Conservation (phyloP, 1,140 invertebrate genomes). For the Pseudoatta argentina region DNA sequence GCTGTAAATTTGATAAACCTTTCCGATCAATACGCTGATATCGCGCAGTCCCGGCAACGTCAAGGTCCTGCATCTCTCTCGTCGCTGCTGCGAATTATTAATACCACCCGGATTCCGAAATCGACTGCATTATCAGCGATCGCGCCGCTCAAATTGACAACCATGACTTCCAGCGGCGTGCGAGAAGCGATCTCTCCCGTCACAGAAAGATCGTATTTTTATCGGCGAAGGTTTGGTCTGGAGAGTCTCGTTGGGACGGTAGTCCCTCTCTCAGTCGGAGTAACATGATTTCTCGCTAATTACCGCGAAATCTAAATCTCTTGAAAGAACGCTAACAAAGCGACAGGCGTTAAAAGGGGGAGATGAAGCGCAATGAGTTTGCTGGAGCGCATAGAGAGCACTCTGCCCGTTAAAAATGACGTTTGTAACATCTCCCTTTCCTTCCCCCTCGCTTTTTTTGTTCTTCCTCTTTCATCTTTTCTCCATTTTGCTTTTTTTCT, state of each 20-base stretch:
- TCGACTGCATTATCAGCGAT: conserved; percentile 39
- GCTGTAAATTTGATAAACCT: conserved; percentile 43
- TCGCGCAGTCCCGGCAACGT: conserved; percentile 19
- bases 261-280: neutral
- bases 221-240: neutral
- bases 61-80: conserved; percentile 50
- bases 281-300: conserved; percentile 63
- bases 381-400: conserved; percentile 4
- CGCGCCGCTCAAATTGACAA: conserved; percentile 32
- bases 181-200: neutral
- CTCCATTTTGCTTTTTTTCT: neutral
- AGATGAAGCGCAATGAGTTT: conserved; percentile 34
- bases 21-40: conserved; percentile 43
- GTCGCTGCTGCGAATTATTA: conserved; percentile 46
- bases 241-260: too few species aligned
- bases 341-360: conserved; percentile 27
- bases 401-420: conserved; percentile 62
- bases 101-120: conserved; percentile 54
- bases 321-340: conserved; percentile 57
- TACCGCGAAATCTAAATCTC: conserved; percentile 67
- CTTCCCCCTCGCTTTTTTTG: neutral
- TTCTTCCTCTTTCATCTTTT: conserved; percentile 10
- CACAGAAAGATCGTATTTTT: neutral
- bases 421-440: conserved; percentile 65
- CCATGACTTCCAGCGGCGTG: neutral